These are phyloP conservation scores for Tichodroma muraria DNA, from an alignment of 2,113 vertebrate species.

Conservation along the genomic window DNA sequence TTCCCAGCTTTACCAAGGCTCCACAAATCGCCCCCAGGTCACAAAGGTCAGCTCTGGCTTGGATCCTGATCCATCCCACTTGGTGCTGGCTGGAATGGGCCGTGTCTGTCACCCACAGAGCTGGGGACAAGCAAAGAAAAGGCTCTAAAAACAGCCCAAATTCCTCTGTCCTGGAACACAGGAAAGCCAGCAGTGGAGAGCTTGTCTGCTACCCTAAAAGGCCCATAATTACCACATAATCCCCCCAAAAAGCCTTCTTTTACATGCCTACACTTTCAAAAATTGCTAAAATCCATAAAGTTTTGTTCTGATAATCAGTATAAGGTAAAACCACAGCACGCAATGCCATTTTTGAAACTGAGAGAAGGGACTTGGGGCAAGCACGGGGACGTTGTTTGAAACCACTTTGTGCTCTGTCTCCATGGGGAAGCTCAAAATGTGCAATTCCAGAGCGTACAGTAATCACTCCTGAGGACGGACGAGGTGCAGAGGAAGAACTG, in stretches of 20 bases:
- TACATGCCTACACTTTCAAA: accelerated
- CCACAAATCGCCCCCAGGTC: background rate
- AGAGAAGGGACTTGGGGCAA: background rate
- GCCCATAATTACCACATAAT: background rate
- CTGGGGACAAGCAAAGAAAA: background rate
- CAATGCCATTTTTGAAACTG: background rate
- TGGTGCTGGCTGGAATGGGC: background rate
- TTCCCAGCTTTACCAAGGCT: background rate
- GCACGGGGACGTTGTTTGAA: background rate
- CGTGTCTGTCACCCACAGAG: background rate
- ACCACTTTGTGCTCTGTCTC: background rate
- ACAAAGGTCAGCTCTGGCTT: background rate
- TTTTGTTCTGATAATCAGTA: background rate
- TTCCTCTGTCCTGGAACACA: background rate
- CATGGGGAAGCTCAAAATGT: background rate
- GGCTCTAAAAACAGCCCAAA: background rate
- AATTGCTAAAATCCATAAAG: background rate
- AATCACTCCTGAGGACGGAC: accelerated
- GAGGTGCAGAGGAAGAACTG: background rate
- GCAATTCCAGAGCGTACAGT: accelerated
- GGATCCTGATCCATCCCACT: background rate
- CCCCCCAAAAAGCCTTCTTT: accelerated
- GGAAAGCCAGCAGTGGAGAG: background rate
- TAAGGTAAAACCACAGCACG: accelerated
- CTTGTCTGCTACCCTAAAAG: background rate